phyloP scores from a whole-genome alignment of 2,888 invertebrate species.

The Onthophagus sagittarius region DNA sequence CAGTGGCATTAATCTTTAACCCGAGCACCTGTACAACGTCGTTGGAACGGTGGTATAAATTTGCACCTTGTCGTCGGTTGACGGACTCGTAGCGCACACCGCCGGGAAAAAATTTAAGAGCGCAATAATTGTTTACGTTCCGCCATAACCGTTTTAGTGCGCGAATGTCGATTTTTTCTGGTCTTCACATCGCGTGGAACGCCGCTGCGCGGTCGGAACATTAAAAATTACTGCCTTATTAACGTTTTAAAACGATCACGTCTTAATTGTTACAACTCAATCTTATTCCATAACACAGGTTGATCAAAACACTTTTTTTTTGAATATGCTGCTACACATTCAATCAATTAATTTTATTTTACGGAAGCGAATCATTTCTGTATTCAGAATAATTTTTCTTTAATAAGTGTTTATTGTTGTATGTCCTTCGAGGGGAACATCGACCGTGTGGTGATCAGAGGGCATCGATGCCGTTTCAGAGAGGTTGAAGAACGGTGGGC shows the following conservation, averaged over 20 bases:
- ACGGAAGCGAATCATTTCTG: background rate
- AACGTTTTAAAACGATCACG: slow-evolving; percentile 14
- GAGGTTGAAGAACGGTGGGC: slow-evolving; percentile 29
- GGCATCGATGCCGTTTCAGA: slow-evolving; percentile 13
- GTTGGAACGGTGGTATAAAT: background rate
- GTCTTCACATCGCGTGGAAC: background rate
- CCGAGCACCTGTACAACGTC: background rate
- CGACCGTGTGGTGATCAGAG: background rate
- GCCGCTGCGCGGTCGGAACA: background rate
- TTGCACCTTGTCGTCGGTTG: slow-evolving; percentile 4
- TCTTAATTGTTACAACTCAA: slow-evolving; percentile 13
- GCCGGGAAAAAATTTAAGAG: slow-evolving; percentile 6
- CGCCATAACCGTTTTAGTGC: slow-evolving; percentile 12
- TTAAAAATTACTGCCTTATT: slow-evolving; percentile 11
- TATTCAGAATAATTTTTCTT: background rate
- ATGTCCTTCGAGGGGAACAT: slow-evolving; percentile 18
- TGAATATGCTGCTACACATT: no score
- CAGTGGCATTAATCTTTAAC: background rate
- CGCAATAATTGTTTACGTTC: slow-evolving; percentile 13
- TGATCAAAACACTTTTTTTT: no score
- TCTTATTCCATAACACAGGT: background rate
- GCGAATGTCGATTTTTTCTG: slow-evolving; percentile 6
- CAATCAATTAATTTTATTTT: background rate
- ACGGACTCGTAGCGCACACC: slow-evolving; percentile 1
- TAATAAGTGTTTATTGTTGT: slow-evolving; percentile 14